phyloP scores from a whole-genome alignment of 2,888 invertebrate species.

The Neoitamus cyanurus region DNA sequence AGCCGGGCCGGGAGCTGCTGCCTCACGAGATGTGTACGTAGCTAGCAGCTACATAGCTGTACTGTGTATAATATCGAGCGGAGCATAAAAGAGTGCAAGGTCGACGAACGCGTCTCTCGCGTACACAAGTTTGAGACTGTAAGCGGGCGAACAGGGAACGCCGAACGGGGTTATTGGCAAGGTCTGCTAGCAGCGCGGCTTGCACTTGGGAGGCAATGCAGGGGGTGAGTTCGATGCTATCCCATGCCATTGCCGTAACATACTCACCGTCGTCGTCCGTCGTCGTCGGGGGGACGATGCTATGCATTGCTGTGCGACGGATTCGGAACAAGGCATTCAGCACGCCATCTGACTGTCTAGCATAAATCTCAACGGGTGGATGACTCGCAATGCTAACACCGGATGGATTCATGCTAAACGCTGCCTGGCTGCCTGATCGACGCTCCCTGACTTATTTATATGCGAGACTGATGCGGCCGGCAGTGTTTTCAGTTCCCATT shows the following conservation, averaged over 20 bases:
- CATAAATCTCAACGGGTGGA: conserved; percentile 33
- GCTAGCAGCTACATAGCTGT: neutral
- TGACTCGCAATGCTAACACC: conserved; percentile 36
- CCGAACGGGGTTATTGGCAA: conserved; percentile 13
- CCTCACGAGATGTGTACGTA: neutral
- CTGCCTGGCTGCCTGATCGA: neutral
- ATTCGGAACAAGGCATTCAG: conserved; percentile 10
- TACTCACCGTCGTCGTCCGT: neutral
- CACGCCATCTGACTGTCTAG: conserved; percentile 24
- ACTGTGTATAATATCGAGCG: conserved; percentile 23
- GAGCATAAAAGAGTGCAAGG: conserved; percentile 64
- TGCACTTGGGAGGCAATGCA: conserved; percentile 7
- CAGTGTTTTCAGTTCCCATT: neutral
- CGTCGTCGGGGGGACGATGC: neutral
- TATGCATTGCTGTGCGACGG: neutral
- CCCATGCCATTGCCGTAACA: neutral
- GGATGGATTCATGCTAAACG: conserved; percentile 35
- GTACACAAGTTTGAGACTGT: neutral
- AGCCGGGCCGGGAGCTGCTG: neutral
- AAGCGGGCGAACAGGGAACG: neutral
- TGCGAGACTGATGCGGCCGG: neutral
- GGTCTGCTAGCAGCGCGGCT: neutral
- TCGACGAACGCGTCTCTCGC: conserved; percentile 62
- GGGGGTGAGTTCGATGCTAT: neutral
- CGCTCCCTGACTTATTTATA: neutral